These are phyloP conservation scores for Pseudorasbora parva DNA, from an alignment of 2,113 vertebrate species.

Conservation along the genomic window DNA sequence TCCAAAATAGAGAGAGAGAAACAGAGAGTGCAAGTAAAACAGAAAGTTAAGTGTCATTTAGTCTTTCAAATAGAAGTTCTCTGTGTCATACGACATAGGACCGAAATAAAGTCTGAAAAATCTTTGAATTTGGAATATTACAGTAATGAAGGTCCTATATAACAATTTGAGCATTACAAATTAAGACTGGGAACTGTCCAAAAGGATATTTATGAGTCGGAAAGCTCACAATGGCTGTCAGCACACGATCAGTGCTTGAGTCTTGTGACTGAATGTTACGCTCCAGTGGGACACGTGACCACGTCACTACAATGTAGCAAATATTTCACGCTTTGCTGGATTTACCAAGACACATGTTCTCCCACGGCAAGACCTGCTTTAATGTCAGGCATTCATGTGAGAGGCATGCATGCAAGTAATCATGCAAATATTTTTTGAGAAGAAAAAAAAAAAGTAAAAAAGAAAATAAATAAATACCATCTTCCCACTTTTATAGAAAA, in stretches of 20 bases:
- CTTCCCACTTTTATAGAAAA: neutral
- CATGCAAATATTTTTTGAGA: neutral
- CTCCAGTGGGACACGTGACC: slow-evolving; percentile 60
- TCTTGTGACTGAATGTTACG: slow-evolving; percentile 69
- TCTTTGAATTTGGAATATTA: neutral
- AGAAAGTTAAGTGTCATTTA: too few relatives aligned
- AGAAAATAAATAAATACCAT: neutral
- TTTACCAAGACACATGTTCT: slow-evolving; percentile 66
- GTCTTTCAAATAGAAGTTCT: neutral
- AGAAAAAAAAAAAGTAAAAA: neutral
- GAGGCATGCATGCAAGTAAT: neutral
- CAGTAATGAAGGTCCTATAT: neutral
- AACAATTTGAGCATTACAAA: neutral
- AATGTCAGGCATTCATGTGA: slow-evolving; percentile 58
- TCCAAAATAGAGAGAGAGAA: slow-evolving; percentile 59
- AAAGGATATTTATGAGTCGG: neutral
- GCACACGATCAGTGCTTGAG: slow-evolving; percentile 8
- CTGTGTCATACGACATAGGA: neutral
- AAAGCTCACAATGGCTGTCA: slow-evolving; percentile 23
- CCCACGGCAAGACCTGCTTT: slow-evolving; percentile 62
- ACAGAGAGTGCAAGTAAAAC: neutral
- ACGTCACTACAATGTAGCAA: slow-evolving; percentile 52
- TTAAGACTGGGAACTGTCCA: neutral
- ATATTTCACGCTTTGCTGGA: slow-evolving; percentile 50
- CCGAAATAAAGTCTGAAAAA: neutral